Evolutionary conservation across 23 tunicate genomes (phyloP).

Genomic region (Oikopleura albicans): DNA sequence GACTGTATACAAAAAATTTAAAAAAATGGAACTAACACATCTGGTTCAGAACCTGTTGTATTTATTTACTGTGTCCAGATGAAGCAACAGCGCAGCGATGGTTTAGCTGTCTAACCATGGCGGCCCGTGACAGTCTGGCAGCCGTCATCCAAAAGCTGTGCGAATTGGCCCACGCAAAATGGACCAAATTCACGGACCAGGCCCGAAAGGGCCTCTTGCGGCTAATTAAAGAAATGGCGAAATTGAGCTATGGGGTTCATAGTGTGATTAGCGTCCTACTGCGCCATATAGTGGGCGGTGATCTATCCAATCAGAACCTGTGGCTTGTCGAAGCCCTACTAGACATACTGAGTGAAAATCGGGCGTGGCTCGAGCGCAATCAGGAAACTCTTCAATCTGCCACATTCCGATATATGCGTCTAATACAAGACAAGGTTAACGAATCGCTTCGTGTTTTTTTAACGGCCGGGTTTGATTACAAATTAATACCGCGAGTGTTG

Average conservation of each 20-base stretch:
- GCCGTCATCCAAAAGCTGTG: not conserved
- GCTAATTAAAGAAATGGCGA: not conserved
- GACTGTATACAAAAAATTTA: no score
- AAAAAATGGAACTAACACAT: no score
- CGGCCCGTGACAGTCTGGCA: not conserved
- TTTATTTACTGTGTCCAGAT: not conserved
- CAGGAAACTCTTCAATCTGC: not conserved
- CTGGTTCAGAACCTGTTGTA: not conserved
- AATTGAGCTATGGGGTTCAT: not conserved
- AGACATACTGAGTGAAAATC: not conserved
- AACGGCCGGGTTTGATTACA: no score
- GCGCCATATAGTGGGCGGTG: not conserved
- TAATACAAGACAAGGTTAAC: slow-evolving; percentile 4
- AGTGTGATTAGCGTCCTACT: not conserved
- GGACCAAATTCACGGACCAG: not conserved
- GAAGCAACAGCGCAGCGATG: not conserved
- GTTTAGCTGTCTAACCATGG: not conserved
- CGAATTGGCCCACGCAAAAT: not conserved
- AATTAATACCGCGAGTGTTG: no score
- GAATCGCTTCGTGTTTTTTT: no score
- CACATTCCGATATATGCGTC: not conserved
- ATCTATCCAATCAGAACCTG: not conserved
- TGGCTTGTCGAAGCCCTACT: not conserved
- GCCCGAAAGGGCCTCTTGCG: not conserved
- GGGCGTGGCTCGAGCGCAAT: slow-evolving; percentile 8